A percentile compares a stretch with the other conserved stretches of the same genome.
Evolutionary conservation across 1,140 invertebrate genomes (phyloP).

Genomic region (Oryzaephilus surinamensis): DNA sequence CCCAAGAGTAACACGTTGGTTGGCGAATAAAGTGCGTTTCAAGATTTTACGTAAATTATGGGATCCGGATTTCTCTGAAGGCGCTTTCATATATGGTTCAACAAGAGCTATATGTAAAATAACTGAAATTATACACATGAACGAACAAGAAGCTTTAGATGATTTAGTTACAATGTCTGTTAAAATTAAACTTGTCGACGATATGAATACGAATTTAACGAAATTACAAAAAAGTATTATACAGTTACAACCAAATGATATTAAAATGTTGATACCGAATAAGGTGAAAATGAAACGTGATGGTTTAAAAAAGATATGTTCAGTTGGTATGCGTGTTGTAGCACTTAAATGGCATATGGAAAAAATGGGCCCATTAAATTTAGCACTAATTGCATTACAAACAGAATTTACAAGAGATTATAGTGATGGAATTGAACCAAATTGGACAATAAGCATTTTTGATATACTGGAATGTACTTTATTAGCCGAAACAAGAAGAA

Average conservation of each 20-base stretch:
- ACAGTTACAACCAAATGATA: slow-evolving; percentile 26
- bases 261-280: slow-evolving; percentile 33
- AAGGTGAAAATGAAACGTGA: slow-evolving; percentile 20
- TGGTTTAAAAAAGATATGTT: slow-evolving; percentile 20
- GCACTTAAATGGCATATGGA: slow-evolving; percentile 30
- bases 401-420: slow-evolving; percentile 32
- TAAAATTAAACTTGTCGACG: slow-evolving; percentile 19
- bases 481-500: slow-evolving; percentile 12
- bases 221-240: slow-evolving; percentile 26
- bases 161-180: slow-evolving; percentile 23
- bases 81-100: slow-evolving; percentile 33
- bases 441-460: slow-evolving; percentile 32
- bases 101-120: slow-evolving; percentile 30
- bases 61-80: slow-evolving; percentile 33
- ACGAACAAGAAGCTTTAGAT: slow-evolving; percentile 22
- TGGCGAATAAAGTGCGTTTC: slow-evolving; percentile 30
- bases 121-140: slow-evolving; percentile 29
- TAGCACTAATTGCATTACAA: slow-evolving; percentile 31
- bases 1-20: slow-evolving; percentile 30
- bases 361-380: slow-evolving; percentile 15
- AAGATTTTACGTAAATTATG: slow-evolving; percentile 29
- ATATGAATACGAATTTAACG: slow-evolving; percentile 22
- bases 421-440: slow-evolving; percentile 16
- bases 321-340: slow-evolving; percentile 20
- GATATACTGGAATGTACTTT: slow-evolving; percentile 31